phyloP scores from a whole-genome alignment of 2,797 vertebrate genomes.

The Atherinosoma microstoma region DNA sequence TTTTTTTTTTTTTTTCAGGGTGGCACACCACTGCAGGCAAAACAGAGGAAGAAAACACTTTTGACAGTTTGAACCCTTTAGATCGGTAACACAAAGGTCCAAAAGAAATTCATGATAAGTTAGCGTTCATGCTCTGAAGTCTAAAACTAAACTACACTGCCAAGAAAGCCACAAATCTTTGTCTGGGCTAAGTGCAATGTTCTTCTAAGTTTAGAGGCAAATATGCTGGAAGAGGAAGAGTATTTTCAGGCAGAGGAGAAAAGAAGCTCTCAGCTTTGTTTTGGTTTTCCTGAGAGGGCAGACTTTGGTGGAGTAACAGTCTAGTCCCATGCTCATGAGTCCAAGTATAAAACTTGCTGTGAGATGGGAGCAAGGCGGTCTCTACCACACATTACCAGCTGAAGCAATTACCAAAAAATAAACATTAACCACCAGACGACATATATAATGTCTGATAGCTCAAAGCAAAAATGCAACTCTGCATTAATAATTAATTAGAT shows the following conservation, averaged over 20 bases:
- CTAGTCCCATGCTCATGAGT: conserved; percentile 61
- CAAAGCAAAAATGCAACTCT: conserved; percentile 23
- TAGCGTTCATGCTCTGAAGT: conserved; percentile 22
- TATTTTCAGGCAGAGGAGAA: conserved; percentile 18
- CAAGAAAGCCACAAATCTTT: background rate
- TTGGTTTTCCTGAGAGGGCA: conserved; percentile 45
- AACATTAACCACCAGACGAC: conserved; percentile 34
- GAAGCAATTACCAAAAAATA: conserved; percentile 51
- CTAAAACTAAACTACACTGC: background rate
- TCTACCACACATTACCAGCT: conserved; percentile 30
- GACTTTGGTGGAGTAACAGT: conserved; percentile 42
- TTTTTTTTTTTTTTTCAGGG: conserved; percentile 27
- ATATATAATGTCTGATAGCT: conserved; percentile 29
- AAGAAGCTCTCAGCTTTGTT: conserved; percentile 18
- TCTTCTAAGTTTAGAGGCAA: conserved; percentile 32
- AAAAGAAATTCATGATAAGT: conserved; percentile 19
- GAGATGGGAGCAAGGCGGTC: conserved; percentile 45
- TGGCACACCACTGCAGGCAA: conserved; percentile 13
- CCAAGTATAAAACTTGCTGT: conserved; percentile 59
- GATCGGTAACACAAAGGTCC: conserved; percentile 15
- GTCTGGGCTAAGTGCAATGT: conserved; percentile 1
- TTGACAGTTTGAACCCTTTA: conserved; percentile 2
- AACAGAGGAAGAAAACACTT: conserved; percentile 9
- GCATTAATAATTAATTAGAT: conserved; percentile 47
- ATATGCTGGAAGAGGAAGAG: conserved; percentile 20